Base-by-base conservation (phyloP, 2,797 vertebrate genomes). In the Halcyon badia region DNA sequence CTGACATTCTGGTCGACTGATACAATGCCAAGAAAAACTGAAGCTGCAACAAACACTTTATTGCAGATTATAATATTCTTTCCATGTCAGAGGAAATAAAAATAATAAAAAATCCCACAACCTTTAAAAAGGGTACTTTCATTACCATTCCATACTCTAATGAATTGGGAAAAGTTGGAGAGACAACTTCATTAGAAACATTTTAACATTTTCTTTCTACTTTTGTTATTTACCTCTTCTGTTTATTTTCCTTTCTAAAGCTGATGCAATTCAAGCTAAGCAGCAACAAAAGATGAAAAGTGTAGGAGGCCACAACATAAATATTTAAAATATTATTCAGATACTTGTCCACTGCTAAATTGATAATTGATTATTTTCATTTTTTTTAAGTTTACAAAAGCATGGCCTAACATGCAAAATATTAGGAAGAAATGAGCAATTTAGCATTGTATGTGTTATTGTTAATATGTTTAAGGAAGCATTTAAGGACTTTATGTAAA, bases 301-400 rank as follows among this genome's bases (percentile, higher is more conserved):
- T 37, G 78, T 76, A 78, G 54, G 54, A 90, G 68, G 21, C 13
- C 28, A 73, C 94, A 92, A 25, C 11, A 60, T 62, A 84, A 94
- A 96, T 86, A 86, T 79, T 94, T 92, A 39, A 84, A 84, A 35
- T 35, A 57, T 48, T 89, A 56, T 86, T 75, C 44, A 52, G 44
- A 30, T 62, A 26, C 37, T 48, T 33, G 41, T n/a, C 16, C 37
- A 21, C 35, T 51, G 12, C 18, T 79, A 70, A 86, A 81, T 52
- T 75, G 42, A n/a, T 88, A 31, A 33, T 66, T 54, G 28, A 17
- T 62, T 37, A 35, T 42, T 42, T 42, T 42, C 10, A 11, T 37
- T 21, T n/a, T 35, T 62, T 60, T 66, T 82, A 24, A 30, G 42
- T 81, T 70, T 75, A 73, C 31, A n/a, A 61, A 78, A 75, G 14